A percentile compares a stretch with the other conserved stretches of the same genome.
These are phyloP conservation scores for Wiebesia pumilae DNA, from an alignment of 1,140 invertebrate species.

Conservation along the genomic window DNA sequence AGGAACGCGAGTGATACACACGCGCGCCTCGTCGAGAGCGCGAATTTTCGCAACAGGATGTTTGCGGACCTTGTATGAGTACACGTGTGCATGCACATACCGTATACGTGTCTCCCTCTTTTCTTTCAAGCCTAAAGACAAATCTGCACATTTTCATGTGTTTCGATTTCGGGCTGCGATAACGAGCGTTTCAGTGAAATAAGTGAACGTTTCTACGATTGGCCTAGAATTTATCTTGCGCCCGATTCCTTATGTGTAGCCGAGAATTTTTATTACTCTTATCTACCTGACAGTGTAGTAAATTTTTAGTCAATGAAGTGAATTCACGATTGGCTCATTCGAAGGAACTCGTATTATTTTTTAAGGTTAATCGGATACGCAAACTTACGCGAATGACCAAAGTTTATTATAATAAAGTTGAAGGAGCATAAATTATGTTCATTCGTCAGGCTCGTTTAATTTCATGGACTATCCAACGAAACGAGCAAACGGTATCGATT, in stretches of 20 bases:
- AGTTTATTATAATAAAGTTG: background rate
- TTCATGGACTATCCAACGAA: background rate
- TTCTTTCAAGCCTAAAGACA: background rate
- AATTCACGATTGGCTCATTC: background rate
- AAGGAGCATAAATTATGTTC: background rate
- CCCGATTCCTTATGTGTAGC: background rate
- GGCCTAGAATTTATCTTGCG: background rate
- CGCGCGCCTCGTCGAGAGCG: background rate
- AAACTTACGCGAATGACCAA: background rate
- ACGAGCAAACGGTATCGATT: background rate
- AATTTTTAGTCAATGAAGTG: background rate
- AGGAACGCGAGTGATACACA: background rate
- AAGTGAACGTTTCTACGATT: constrained; percentile 19
- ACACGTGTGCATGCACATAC: background rate
- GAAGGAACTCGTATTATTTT: background rate
- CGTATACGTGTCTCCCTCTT: background rate
- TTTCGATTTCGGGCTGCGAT: too few relatives aligned
- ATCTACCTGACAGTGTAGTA: background rate
- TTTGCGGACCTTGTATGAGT: constrained; percentile 53
- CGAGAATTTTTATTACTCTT: background rate
- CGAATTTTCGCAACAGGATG: constrained; percentile 56
- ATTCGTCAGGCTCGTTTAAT: background rate
- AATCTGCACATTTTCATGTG: constrained; percentile 1
- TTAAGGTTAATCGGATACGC: background rate
- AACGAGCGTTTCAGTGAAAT: background rate